phyloP scores from a whole-genome alignment of 2,113 vertebrate species.

The Perca fluviatilis region DNA sequence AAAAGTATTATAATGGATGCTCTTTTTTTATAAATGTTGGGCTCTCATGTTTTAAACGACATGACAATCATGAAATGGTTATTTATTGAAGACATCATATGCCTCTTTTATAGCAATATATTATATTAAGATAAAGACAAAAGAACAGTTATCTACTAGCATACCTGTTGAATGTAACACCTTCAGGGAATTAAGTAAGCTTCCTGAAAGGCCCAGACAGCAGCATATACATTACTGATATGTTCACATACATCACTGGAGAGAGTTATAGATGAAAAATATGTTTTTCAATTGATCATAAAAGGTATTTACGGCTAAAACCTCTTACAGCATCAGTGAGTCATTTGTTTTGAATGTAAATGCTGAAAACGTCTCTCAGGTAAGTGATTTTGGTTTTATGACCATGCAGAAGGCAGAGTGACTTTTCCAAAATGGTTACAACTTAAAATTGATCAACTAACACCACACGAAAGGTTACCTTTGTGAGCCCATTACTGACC shows the following conservation, averaged over 20 bases:
- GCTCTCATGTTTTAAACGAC: not conserved
- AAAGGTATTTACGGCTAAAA: not conserved
- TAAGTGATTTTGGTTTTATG: not conserved
- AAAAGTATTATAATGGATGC: not conserved
- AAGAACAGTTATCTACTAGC: not conserved
- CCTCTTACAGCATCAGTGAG: not conserved
- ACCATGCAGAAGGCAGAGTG: not conserved
- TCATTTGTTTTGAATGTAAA: not conserved
- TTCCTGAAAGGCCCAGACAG: not conserved
- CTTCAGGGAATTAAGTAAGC: not conserved
- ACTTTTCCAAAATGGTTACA: not conserved
- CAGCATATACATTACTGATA: not conserved
- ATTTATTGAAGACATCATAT: not conserved
- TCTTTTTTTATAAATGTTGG: not conserved
- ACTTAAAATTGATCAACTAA: not conserved
- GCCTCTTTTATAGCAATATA: not conserved
- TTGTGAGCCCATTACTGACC: not conserved
- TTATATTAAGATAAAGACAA: not conserved
- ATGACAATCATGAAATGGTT: not conserved
- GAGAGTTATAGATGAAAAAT: not conserved
- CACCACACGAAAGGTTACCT: not conserved
- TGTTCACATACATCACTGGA: not conserved
- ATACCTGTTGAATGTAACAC: constrained; percentile 15
- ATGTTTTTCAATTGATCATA: not conserved
- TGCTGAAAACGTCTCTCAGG: not conserved